These are phyloP conservation scores for Auanema freiburgensis DNA, from an alignment of 2,888 invertebrate species.

Conservation along the genomic window DNA sequence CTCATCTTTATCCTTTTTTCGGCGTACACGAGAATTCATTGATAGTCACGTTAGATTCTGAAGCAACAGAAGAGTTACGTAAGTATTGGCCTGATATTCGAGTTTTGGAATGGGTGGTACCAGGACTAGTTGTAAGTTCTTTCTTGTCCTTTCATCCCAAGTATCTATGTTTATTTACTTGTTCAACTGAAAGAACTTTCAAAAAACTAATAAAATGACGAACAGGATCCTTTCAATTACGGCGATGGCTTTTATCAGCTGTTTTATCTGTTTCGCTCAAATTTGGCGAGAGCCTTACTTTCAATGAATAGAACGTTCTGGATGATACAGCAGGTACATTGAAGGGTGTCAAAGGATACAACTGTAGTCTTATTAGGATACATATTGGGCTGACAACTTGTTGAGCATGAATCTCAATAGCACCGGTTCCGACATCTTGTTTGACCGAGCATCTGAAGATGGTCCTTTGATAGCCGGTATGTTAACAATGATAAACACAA, in stretches of 20 bases:
- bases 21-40: conserved; percentile 51
- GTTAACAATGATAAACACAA: neutral
- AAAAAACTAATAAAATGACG: conserved; percentile 7
- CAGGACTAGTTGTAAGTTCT: conserved; percentile 40
- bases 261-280: conserved; percentile 59
- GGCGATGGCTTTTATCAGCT: conserved; percentile 62
- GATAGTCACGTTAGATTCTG: conserved; percentile 53
- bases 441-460: conserved; percentile 54
- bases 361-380: conserved; percentile 37
- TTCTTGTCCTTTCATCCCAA: neutral
- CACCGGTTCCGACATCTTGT: conserved; percentile 43
- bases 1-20: conserved; percentile 8
- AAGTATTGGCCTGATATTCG: conserved; percentile 43
- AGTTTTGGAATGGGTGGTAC: conserved; percentile 42
- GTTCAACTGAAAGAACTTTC: neutral
- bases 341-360: neutral
- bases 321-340: conserved; percentile 61
- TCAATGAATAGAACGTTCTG: conserved; percentile 46
- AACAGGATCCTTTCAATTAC: conserved; percentile 58
- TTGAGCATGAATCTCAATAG: conserved; percentile 27
- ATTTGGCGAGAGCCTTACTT: conserved; percentile 51
- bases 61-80: conserved; percentile 35
- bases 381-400: conserved; percentile 54
- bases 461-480: conserved; percentile 54
- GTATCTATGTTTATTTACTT: conserved; percentile 2